Conservation (phyloP, 2,888 invertebrate species). For the Argyresthia albistria region DNA sequence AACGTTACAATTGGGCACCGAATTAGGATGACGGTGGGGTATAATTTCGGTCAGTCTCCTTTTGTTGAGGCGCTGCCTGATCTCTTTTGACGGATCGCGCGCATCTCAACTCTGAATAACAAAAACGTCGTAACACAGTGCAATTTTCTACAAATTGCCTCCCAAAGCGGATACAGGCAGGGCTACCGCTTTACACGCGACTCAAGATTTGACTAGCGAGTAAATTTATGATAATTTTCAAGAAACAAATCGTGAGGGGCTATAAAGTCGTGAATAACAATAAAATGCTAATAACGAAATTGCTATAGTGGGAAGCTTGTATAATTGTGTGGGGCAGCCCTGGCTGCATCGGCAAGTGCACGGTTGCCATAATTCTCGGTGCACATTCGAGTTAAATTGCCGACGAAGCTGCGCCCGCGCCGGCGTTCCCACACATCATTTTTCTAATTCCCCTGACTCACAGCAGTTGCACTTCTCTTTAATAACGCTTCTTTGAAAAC, state of each 20-base stretch:
- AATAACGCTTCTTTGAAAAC: constrained; percentile 26
- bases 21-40: constrained; percentile 56
- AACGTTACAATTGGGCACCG: constrained; percentile 43
- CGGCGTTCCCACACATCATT: constrained; percentile 59
- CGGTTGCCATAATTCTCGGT: constrained; percentile 59
- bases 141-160: constrained; percentile 42
- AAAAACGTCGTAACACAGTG: constrained; percentile 28
- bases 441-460: constrained; percentile 51
- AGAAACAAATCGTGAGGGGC: neutral
- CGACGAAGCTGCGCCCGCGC: constrained; percentile 24
- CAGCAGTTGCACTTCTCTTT: constrained; percentile 30
- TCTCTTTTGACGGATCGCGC: constrained; percentile 19
- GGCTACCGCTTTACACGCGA: constrained; percentile 2
- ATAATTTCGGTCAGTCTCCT: constrained; percentile 16
- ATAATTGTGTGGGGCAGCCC: constrained; percentile 25
- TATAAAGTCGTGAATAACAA: neutral
- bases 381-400: constrained; percentile 57
- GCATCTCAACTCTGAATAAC: constrained; percentile 21
- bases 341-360: constrained; percentile 27
- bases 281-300: neutral
- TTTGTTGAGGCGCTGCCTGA: constrained; percentile 22
- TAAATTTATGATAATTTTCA: neutral
- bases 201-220: neutral
- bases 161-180: constrained; percentile 16
- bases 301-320: neutral